These are phyloP conservation scores for Paralvinella palmiformis DNA, from an alignment of 1,140 invertebrate species.

Conservation along the genomic window DNA sequence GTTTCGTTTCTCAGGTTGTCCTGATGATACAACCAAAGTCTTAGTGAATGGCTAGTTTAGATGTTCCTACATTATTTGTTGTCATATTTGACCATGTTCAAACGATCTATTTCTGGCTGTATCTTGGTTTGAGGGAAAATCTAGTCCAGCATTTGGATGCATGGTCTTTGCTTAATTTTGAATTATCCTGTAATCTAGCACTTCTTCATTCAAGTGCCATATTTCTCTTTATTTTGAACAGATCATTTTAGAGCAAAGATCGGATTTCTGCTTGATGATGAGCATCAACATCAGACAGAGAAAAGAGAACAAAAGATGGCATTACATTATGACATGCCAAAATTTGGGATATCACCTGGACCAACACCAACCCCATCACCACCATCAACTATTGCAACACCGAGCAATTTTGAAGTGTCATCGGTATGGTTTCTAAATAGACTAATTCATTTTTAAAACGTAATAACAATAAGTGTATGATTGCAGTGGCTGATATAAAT, in stretches of 20 bases:
- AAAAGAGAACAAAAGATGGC: background rate
- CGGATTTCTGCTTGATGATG: background rate
- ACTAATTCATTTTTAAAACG: too few relatives aligned
- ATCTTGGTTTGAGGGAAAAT: too few relatives aligned
- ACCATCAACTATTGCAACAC: conserved; percentile 25
- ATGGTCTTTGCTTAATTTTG: background rate
- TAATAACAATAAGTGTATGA: too few relatives aligned
- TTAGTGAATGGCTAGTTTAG: too few relatives aligned
- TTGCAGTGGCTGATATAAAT: too few relatives aligned
- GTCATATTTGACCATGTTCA: too few relatives aligned
- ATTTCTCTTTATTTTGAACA: background rate
- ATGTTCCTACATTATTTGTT: too few relatives aligned
- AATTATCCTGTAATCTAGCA: background rate
- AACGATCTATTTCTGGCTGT: too few relatives aligned
- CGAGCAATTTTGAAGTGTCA: conserved; percentile 8
- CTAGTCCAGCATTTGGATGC: background rate
- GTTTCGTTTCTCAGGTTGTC: too few relatives aligned
- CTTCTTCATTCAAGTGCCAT: background rate
- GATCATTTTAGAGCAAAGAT: background rate
- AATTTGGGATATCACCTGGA: conserved; percentile 40
- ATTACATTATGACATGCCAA: conserved; percentile 28
- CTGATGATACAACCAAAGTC: too few relatives aligned
- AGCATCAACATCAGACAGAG: background rate
- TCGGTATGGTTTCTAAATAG: too few relatives aligned
- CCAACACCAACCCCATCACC: conserved; percentile 33